phyloP scores from a whole-genome alignment of 2,797 vertebrate species.

The Myotis pilosus region DNA sequence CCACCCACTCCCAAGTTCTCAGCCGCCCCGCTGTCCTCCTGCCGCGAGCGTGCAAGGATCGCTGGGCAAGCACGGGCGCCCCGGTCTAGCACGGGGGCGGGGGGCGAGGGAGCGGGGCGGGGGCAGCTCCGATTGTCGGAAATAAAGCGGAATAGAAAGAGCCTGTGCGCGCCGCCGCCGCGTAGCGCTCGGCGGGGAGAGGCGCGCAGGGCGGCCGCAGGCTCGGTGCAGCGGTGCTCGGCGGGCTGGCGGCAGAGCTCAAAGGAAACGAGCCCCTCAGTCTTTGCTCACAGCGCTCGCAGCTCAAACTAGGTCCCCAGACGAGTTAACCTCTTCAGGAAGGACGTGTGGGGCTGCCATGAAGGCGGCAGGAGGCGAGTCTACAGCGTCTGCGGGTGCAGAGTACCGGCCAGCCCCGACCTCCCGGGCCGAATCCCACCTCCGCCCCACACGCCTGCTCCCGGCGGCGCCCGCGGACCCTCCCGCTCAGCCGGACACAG shows the following conservation, averaged over 20 bases:
- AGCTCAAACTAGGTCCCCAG: neutral
- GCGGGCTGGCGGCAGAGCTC: neutral
- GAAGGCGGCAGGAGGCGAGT: neutral
- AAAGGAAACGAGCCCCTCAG: neutral
- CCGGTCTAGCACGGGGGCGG: neutral
- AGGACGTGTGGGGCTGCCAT: neutral
- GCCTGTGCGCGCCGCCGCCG: neutral
- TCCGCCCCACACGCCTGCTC: neutral
- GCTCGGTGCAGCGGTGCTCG: neutral
- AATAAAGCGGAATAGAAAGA: neutral
- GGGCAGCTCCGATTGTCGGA: neutral
- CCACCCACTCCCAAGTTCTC: neutral
- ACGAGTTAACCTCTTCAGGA: neutral
- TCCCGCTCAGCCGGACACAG: neutral
- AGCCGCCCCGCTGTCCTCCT: neutral
- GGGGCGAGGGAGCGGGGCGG: neutral
- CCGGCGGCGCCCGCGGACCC: neutral
- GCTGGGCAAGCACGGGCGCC: neutral
- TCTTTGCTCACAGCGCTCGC: neutral
- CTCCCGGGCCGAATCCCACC: neutral
- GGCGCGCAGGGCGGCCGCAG: conserved; percentile 45
- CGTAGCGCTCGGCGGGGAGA: neutral
- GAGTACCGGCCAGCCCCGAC: neutral
- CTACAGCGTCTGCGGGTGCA: neutral
- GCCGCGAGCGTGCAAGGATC: neutral